A percentile compares a stretch with the other conserved stretches of the same genome.
Conservation (phyloP, 2,113 vertebrate genomes). For the Tonatia bakeri region DNA sequence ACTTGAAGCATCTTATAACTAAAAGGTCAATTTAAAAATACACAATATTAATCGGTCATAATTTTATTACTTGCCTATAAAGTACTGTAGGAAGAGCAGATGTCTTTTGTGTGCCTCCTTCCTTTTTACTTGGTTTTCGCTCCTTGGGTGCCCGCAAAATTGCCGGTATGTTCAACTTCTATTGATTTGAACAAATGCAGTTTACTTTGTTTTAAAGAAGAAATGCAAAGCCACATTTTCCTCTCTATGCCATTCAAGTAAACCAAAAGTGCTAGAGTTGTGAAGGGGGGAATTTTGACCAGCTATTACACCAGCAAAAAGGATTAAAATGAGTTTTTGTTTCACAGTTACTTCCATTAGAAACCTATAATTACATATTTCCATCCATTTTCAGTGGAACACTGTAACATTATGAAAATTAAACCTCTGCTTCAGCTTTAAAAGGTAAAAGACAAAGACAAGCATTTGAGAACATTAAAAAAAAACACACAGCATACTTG, state of each 20-base stretch:
- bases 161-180: constrained; percentile 94
- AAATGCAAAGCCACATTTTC: constrained; percentile 44
- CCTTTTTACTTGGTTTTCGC: constrained; percentile 97
- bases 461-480: constrained; percentile 49
- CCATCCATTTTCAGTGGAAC: background rate
- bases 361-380: constrained; percentile 29
- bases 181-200: constrained; percentile 76
- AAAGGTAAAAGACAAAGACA: constrained; percentile 46
- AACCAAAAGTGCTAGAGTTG: background rate
- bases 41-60: background rate
- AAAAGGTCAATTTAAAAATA: background rate
- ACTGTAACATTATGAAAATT: constrained; percentile 40
- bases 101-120: constrained; percentile 92
- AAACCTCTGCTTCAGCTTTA: constrained; percentile 54
- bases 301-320: constrained; percentile 52
- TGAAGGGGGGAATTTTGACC: constrained; percentile 7
- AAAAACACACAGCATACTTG: constrained; percentile 7
- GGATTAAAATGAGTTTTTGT: constrained; percentile 36
- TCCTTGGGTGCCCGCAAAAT: constrained; percentile 96
- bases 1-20: background rate
- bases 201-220: constrained; percentile 56
- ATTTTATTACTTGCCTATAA: constrained; percentile 89
- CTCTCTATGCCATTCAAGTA: background rate
- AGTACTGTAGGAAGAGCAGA: constrained; percentile 91
- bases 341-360: background rate